Percentiles rank a stretch among this genome's conserved stretches.
These are phyloP conservation scores for Cydia strobilella DNA, from an alignment of 1,140 invertebrate genomes.

Conservation along the genomic window DNA sequence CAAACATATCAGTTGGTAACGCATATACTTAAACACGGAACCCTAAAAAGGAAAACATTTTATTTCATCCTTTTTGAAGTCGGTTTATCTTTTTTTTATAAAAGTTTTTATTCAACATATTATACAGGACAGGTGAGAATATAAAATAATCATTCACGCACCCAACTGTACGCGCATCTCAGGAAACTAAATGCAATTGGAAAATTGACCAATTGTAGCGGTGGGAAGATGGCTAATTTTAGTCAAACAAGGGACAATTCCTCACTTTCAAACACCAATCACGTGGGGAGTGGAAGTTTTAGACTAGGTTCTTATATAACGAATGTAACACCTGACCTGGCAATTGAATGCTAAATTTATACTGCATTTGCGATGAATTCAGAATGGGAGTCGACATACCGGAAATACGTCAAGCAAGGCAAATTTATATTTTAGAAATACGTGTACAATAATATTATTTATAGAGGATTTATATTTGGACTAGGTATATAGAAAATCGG, in stretches of 20 bases:
- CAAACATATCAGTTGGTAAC: too few species aligned
- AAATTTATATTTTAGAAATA: not conserved
- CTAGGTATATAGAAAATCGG: too few species aligned
- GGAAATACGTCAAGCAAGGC: not conserved
- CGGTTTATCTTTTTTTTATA: too few species aligned
- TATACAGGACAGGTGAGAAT: constrained; percentile 20
- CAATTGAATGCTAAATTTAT: constrained; percentile 4
- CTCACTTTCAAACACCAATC: constrained; percentile 45
- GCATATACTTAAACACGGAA: too few species aligned
- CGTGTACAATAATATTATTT: too few species aligned
- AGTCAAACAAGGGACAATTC: constrained; percentile 57
- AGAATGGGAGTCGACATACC: not conserved
- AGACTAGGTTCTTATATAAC: not conserved
- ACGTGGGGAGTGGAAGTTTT: not conserved
- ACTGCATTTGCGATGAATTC: not conserved
- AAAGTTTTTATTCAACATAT: too few species aligned
- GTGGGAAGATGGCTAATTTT: constrained; percentile 65
- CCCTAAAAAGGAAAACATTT: too few species aligned
- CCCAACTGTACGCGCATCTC: constrained; percentile 52
- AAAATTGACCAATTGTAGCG: constrained; percentile 74
- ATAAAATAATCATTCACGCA: constrained; percentile 38
- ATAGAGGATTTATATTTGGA: too few species aligned
- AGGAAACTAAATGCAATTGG: constrained; percentile 75
- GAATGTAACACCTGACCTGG: constrained; percentile 16
- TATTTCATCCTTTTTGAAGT: too few species aligned